Base-by-base conservation (phyloP, 1,140 invertebrate genomes). In the Aporrectodea caliginosa region DNA sequence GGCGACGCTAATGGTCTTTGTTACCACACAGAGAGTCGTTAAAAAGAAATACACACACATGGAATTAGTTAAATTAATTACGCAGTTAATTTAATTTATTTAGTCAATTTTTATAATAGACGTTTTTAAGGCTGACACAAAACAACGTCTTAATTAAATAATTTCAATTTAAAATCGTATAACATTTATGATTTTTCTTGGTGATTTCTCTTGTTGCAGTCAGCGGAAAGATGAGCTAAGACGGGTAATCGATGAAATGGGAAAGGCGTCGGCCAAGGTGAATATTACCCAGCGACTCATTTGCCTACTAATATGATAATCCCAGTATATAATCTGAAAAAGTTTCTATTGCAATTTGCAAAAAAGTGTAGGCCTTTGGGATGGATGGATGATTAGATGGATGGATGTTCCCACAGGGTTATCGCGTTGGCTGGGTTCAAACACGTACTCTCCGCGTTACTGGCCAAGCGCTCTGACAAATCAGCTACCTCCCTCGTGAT, bases 231-330 rank as follows among this genome's bases (percentile, higher is more conserved):
- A 82, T 77, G 83, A 84, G 31, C 77, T 89, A 22, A 82, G 83
- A 43, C 71, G 82, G 72, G 83, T 89, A 43, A 84, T 89, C 76
- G 86, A 89, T 82, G 70, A 77, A 78, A 87, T 89, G 84, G 88
- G 88, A 16, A 83, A 85, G 69, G 88, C 88, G 27, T 89, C 88
- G 30, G 84, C 86, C 1, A 85, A 84, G 83, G 88, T 88, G 84
- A 78, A 68, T 74, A 32, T 34, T 1, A 70, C 22, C 32, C n/a
- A 27, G 73, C 6, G n/a, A 0, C 32, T 16, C 22, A 6, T 29
- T 35, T 35, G 29, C 34, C 1, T 69, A 75, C 43, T 69, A 27
- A 58, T 35, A 6, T 58, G 33, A 58, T 1, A 35, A n/a, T 0
- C 22, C 16, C 43, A 27, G 31, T 58, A 43, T 30, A 58, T 35